Evolutionary conservation across 2,888 invertebrate species (phyloP).

Genomic region (Archips crataeganus): DNA sequence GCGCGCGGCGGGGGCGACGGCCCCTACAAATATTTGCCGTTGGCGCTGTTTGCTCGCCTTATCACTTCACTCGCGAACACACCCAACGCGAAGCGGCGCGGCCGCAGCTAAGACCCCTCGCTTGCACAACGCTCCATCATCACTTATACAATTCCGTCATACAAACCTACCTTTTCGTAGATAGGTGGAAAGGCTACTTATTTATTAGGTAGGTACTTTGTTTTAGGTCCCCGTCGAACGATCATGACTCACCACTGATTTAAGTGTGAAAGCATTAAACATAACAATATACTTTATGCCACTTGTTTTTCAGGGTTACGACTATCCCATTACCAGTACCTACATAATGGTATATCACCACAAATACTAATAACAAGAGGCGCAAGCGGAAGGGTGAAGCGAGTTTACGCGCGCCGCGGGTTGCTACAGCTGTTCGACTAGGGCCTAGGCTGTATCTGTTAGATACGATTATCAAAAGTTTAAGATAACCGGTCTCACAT

Average conservation of each 20-base stretch:
- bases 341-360: background rate
- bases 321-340: background rate
- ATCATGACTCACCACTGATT: constrained; percentile 15
- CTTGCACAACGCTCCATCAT: constrained; percentile 46
- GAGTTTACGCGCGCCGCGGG: constrained; percentile 30
- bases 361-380: background rate
- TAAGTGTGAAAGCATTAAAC: constrained; percentile 14
- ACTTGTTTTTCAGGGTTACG: constrained; percentile 22
- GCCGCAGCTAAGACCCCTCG: constrained; percentile 41
- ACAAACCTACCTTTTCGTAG: background rate
- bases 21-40: constrained; percentile 74
- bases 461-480: constrained; percentile 79
- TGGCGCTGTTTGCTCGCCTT: constrained; percentile 68
- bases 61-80: constrained; percentile 68
- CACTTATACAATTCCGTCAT: constrained; percentile 11
- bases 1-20: constrained; percentile 53
- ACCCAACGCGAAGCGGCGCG: constrained; percentile 53
- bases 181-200: constrained; percentile 4
- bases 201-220: background rate
- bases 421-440: constrained; percentile 62
- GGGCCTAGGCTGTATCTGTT: constrained; percentile 74
- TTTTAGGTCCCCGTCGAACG: constrained; percentile 5
- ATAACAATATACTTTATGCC: constrained; percentile 25
- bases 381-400: constrained; percentile 20
- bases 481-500: constrained; percentile 80